These are phyloP conservation scores for Amblyraja radiata DNA, from an alignment of 2,797 vertebrate genomes.

Conservation along the genomic window DNA sequence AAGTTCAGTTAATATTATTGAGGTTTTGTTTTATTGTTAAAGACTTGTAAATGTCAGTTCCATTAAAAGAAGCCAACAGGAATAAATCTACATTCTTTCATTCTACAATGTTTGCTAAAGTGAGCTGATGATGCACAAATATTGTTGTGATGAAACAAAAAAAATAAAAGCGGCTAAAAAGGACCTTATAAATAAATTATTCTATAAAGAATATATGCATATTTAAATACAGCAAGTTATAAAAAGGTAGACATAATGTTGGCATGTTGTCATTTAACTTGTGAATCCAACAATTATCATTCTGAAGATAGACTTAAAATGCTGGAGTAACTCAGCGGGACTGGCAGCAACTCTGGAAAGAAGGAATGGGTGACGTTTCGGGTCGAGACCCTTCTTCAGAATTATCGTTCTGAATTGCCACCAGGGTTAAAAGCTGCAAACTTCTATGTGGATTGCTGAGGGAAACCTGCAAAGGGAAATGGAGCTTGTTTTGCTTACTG, in stretches of 20 bases:
- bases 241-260: background rate
- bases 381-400: background rate
- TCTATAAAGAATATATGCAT: background rate
- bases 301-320: background rate
- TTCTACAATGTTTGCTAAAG: background rate
- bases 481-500: background rate
- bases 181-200: no score
- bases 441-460: background rate
- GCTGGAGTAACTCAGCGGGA: no score
- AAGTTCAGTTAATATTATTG: no score
- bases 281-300: background rate
- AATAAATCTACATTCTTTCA: no score
- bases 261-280: background rate
- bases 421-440: background rate
- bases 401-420: background rate
- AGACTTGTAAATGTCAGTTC: background rate
- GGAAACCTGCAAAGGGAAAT: background rate
- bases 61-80: background rate
- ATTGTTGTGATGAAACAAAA: background rate
- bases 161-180: background rate
- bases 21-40: background rate
- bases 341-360: no score
- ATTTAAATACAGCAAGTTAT: background rate
- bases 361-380: no score
- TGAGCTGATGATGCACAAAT: background rate